Evolutionary conservation across 2,888 invertebrate species (phyloP), one percentile per base, ranked within the genome.

Genomic region (Camptogramma bilineatum): DNA sequence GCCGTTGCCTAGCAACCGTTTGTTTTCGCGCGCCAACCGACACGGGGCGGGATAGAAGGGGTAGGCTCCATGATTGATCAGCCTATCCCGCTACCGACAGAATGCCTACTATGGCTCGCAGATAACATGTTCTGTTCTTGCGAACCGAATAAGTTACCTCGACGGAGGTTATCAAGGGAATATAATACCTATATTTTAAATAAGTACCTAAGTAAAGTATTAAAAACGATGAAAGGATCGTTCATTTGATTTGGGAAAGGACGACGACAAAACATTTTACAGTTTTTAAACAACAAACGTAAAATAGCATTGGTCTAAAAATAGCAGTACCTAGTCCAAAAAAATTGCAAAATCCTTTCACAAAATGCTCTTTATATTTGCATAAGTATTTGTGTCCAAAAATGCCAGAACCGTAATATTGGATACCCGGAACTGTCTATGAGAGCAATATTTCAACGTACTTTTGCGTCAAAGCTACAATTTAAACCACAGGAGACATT

Each of bases 51-150:
- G 91, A 81, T 90, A 89, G 90, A 92, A 92, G 90, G 92, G 93
- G 91, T 91, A 88, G 90, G 87, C 85, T 85, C 86, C 88, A 88
- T 93, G 93, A 93, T 93, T 93, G 93, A 93, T 93, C 93, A 91
- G 89, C 92, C 93, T 91, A 90, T 91, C 88, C 62, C 85, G 80
- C 83, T 78, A 83, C 83, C 83, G 81, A 82, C 83, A 82, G 81
- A 87, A 88, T 91, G 86, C 89, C 90, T 90, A 89, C 83, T 79
- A 83, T 78, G 73, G 39, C 60, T 57, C 42, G 16, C 34, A 66
- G 48, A 70, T 73, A 70, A 66, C 51, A 62, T 59, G 60, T 50
- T 68, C 55, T 53, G 58, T 55, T 55, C 60, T 47, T 47, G 47
- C 28, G 13, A 52, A 28, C 28, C 2, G 28, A 7, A 63, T 47